A percentile compares a stretch with the other conserved stretches of the same genome.
These are phyloP conservation scores for Danio choprae DNA, from an alignment of 2,797 vertebrate species.

Conservation along the genomic window DNA sequence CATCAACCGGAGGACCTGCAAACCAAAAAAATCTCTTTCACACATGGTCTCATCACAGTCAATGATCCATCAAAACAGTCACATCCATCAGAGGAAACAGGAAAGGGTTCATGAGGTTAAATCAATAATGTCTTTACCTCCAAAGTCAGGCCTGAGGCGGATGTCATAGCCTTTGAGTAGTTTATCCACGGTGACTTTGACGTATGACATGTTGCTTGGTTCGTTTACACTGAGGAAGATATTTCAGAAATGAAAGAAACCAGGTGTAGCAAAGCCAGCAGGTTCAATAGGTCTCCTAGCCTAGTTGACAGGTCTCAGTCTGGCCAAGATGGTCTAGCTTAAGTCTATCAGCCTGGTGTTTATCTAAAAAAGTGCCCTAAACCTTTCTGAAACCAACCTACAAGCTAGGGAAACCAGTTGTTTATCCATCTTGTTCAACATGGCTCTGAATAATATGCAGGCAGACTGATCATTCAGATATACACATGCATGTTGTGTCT, in stretches of 20 bases:
- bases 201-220: constrained; percentile 88
- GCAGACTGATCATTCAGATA: constrained; percentile 53
- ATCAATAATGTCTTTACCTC: constrained; percentile 76
- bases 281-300: background rate
- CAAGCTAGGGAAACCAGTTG: background rate
- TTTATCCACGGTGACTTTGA: constrained; percentile 88
- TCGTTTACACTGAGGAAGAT: constrained; percentile 77
- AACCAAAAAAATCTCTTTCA: constrained; percentile 21
- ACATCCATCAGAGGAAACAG: constrained; percentile 20
- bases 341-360: background rate
- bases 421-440: constrained; percentile 1
- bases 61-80: constrained; percentile 33
- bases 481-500: constrained; percentile 19
- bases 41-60: constrained; percentile 11
- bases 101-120: constrained; percentile 13
- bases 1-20: constrained; percentile 86
- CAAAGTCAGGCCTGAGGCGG: constrained; percentile 87
- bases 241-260: constrained; percentile 4
- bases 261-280: background rate
- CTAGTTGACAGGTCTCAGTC: background rate
- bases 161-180: constrained; percentile 90
- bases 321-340: background rate
- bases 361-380: background rate
- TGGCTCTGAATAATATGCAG: constrained; percentile 11
- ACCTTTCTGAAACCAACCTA: constrained; percentile 2